A percentile compares a stretch with the other conserved stretches of the same genome.
These are phyloP conservation scores for Ptychodera flava DNA, from an alignment of 35 echinoderm and acorn worm genomes.

Conservation along the genomic window DNA sequence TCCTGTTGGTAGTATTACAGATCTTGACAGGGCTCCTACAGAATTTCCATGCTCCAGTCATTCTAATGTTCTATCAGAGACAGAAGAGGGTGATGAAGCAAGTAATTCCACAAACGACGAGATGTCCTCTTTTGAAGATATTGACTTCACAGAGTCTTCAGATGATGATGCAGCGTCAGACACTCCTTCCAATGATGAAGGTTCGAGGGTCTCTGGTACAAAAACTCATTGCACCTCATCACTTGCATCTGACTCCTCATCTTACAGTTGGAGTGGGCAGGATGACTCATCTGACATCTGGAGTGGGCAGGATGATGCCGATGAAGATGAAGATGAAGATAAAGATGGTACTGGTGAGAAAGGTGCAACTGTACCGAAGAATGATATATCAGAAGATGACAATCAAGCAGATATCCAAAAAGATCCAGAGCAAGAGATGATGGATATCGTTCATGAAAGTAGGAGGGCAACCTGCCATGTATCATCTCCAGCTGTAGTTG, in stretches of 20 bases:
- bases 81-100: too few species aligned
- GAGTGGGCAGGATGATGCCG: neutral
- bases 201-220: neutral
- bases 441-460: neutral
- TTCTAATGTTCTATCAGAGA: too few species aligned
- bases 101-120: too few species aligned
- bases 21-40: too few species aligned
- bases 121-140: too few species aligned
- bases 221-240: too few species aligned
- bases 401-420: neutral
- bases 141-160: too few species aligned
- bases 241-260: too few species aligned
- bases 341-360: too few species aligned
- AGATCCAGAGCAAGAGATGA: neutral
- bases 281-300: neutral
- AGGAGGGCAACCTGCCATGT: neutral
- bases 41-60: too few species aligned
- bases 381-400: neutral
- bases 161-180: neutral
- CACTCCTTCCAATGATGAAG: neutral
- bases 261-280: neutral
- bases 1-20: too few species aligned
- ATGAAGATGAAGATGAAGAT: neutral
- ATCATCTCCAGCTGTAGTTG: neutral
- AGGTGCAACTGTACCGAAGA: too few species aligned